Percentiles rank a stretch among this genome's conserved stretches.
These are phyloP conservation scores for Stomatorhinus ivindoensis DNA, from an alignment of 2,113 vertebrate genomes.

Conservation along the genomic window DNA sequence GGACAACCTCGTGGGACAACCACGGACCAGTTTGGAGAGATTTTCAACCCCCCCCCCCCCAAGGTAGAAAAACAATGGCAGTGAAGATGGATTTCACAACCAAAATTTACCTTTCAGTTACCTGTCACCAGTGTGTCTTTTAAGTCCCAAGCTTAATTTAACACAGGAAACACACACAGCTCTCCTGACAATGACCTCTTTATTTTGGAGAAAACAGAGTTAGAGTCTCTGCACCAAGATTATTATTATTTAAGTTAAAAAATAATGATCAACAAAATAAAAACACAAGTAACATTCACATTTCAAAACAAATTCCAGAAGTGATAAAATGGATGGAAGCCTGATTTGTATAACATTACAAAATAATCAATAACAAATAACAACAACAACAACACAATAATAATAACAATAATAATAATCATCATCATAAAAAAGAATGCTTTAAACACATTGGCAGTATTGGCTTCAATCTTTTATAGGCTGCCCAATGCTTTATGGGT, in stretches of 20 bases:
- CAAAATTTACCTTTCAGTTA: not conserved
- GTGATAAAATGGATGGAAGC: constrained; percentile 16
- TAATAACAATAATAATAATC: not conserved
- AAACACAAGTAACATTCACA: constrained; percentile 14
- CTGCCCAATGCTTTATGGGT: not conserved
- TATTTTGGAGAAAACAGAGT: constrained; percentile 16
- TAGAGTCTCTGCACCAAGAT: constrained; percentile 11
- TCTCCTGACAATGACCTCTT: constrained; percentile 20
- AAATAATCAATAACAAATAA: constrained; percentile 12
- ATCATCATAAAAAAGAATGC: constrained; percentile 11
- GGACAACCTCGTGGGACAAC: not conserved
- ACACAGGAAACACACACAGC: not conserved
- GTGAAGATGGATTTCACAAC: not conserved
- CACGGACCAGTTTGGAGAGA: not conserved
- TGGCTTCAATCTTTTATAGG: not conserved
- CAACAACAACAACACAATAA: not conserved
- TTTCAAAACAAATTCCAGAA: constrained; percentile 17
- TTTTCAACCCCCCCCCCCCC: not conserved
- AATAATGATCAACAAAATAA: constrained; percentile 15
- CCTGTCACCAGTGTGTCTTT: not conserved
- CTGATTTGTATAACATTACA: constrained; percentile 17
- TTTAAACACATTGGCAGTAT: constrained; percentile 14
- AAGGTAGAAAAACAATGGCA: not conserved
- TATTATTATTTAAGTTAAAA: constrained; percentile 27
- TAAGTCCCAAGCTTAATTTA: not conserved